These are phyloP conservation scores for Choristoneura rosaceana DNA, from an alignment of 2,888 invertebrate species.

Conservation along the genomic window DNA sequence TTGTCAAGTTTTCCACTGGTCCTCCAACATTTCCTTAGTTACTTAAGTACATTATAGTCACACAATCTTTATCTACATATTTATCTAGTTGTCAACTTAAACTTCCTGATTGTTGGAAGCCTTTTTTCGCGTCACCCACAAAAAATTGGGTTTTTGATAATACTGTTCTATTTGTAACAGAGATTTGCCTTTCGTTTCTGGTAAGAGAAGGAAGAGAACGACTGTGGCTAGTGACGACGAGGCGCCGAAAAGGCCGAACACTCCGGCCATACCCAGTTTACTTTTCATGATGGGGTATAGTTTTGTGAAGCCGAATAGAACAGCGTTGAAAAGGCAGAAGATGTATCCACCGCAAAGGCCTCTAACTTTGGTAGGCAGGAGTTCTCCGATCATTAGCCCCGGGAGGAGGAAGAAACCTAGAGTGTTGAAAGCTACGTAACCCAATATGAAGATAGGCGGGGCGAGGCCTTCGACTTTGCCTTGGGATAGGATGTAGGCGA, in stretches of 20 bases:
- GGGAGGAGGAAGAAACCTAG: slow-evolving; percentile 90
- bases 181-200: slow-evolving; percentile 90
- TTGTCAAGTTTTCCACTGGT: slow-evolving; percentile 33
- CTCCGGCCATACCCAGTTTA: slow-evolving; percentile 87
- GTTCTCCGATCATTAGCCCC: slow-evolving; percentile 90
- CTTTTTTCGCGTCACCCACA: slow-evolving; percentile 85
- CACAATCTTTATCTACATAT: slow-evolving; percentile 29
- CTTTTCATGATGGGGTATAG: slow-evolving; percentile 87
- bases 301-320: slow-evolving; percentile 89
- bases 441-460: slow-evolving; percentile 79
- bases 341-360: slow-evolving; percentile 91
- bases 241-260: slow-evolving; percentile 89
- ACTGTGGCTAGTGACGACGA: slow-evolving; percentile 87
- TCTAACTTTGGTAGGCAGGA: slow-evolving; percentile 90
- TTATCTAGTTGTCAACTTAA: slow-evolving; percentile 49
- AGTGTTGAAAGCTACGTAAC: slow-evolving; percentile 91
- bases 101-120: slow-evolving; percentile 60
- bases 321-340: slow-evolving; percentile 89
- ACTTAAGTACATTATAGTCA: slow-evolving; percentile 39
- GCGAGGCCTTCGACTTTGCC: slow-evolving; percentile 62
- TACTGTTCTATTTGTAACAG: slow-evolving; percentile 92
- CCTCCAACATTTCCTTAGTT: slow-evolving; percentile 21
- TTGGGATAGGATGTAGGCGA: slow-evolving; percentile 72
- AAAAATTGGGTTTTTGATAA: slow-evolving; percentile 87
- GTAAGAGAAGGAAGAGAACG: slow-evolving; percentile 88